Base-by-base conservation (phyloP, 2,888 invertebrate species). In the Xestia rhomboidea region DNA sequence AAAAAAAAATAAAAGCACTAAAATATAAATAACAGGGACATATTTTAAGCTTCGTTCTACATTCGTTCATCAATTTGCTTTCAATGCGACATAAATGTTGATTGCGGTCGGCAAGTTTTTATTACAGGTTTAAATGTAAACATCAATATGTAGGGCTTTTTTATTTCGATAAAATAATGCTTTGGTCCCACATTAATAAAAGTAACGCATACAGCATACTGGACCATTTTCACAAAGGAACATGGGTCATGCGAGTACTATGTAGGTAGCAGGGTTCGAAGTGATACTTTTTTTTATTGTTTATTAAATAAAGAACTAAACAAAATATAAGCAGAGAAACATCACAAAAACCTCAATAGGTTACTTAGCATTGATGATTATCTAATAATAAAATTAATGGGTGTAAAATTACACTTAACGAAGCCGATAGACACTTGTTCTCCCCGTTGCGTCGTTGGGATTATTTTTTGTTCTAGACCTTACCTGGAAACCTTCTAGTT, bases 11-110 rank as follows among this genome's bases (percentile, higher is more conserved):
- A 66, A 76, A 68, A 71, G 6, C 62, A 64, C 18, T 13, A 57
- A 82, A 75, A 79, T 63, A 62, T 73, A 18, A 80, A 80, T 62
- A 62, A 64, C 24, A 34, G 13, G 21, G 54, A 13, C 41, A 44
- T 73, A 79, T 77, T 82, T 82, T 73, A 76, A 73, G 64, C 71
- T 68, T 41, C 63, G 57, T 34, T 15, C 62, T 72, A 54, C 69
- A 69, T 69, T 75, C 68, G 38, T 73, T 67, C 71, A 81, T 72
- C 73, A 77, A 83, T 83, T 67, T 49, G 51, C 68, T 72, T 83
- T 81, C 73, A 83, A 83, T 83, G 72, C 46, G 64, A 71, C 71
- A 77, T 72, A 73, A 72, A 77, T 73, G 74, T 74, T 83, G 81
- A 75, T 75, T 74, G 81, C 74, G 68, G 71, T 2, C 27, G 57